Evolutionary conservation across 2,113 vertebrate species (phyloP).

Genomic region (Polypterus bichir): DNA sequence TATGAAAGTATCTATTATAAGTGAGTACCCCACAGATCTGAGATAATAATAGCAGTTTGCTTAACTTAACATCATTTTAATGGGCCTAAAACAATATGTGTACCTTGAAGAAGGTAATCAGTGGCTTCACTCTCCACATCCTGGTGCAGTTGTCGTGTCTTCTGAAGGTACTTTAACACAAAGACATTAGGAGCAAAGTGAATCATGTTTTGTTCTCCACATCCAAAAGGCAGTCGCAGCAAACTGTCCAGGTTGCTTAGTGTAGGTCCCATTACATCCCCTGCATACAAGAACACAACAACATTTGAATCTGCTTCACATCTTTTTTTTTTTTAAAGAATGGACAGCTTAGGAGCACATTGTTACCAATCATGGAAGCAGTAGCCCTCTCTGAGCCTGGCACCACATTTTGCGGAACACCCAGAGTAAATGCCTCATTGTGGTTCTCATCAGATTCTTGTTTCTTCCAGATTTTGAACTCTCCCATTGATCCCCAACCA

Average conservation of each 20-base stretch:
- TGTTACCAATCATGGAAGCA: slow-evolving; percentile 75
- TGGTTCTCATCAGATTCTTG: slow-evolving; percentile 84
- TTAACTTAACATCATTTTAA: no score
- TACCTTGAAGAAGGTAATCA: slow-evolving; percentile 72
- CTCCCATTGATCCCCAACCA: slow-evolving; percentile 83
- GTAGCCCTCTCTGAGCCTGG: slow-evolving; percentile 78
- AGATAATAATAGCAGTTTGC: no score
- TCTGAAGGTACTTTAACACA: slow-evolving; percentile 83
- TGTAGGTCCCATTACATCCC: slow-evolving; percentile 86
- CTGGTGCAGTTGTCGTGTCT: slow-evolving; percentile 68
- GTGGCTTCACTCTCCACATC: slow-evolving; percentile 78
- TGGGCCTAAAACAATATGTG: no score
- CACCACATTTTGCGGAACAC: slow-evolving; percentile 76
- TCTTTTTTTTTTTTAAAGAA: no score
- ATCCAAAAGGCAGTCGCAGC: slow-evolving; percentile 74
- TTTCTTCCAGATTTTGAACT: slow-evolving; percentile 90
- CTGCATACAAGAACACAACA: slow-evolving; percentile 35
- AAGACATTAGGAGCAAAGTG: slow-evolving; percentile 89
- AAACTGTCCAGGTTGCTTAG: slow-evolving; percentile 78
- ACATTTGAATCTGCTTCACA: slow-evolving; percentile 12
- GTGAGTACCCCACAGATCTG: no score
- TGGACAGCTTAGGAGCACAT: no score
- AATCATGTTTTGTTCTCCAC: slow-evolving; percentile 93
- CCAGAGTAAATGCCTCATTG: slow-evolving; percentile 86
- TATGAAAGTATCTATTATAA: no score